Conservation (phyloP, 2,797 vertebrate genomes). For the Brachyalestes nurse region DNA sequence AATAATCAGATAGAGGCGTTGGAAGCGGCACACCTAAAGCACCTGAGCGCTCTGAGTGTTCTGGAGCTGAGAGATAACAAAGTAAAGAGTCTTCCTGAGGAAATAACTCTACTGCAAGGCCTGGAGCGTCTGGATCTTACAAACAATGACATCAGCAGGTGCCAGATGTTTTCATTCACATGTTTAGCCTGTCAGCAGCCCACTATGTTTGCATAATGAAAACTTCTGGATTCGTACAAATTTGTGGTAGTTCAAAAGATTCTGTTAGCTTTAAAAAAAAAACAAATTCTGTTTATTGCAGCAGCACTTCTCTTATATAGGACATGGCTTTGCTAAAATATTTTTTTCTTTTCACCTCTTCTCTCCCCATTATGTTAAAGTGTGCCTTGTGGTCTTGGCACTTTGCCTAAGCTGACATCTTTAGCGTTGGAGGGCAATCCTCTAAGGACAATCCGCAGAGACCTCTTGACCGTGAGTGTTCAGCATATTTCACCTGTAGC, state of each 20-base stretch:
- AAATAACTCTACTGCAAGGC: conserved; percentile 80
- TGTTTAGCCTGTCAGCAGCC: not conserved
- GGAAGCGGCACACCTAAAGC: conserved; percentile 77
- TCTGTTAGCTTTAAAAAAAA: not conserved
- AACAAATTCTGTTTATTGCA: too few species aligned
- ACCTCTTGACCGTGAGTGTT: conserved; percentile 85
- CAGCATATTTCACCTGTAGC: not conserved
- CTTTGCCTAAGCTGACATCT: conserved; percentile 87
- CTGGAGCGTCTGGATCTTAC: conserved; percentile 85
- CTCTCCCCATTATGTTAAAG: conserved; percentile 67
- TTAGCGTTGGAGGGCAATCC: conserved; percentile 93
- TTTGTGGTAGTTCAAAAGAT: not conserved
- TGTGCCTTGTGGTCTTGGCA: conserved; percentile 86
- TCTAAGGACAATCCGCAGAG: conserved; percentile 89
- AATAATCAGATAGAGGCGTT: conserved; percentile 86
- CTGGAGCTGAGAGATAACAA: conserved; percentile 88
- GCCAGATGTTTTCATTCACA: conserved; percentile 20
- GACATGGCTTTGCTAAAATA: not conserved
- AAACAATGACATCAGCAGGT: conserved; percentile 89
- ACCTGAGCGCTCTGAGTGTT: conserved; percentile 80
- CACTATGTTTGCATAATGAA: not conserved
- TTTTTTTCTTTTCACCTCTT: conserved; percentile 1
- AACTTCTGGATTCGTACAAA: not conserved
- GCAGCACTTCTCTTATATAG: not conserved
- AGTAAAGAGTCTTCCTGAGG: conserved; percentile 83